Evolutionary conservation across 2,113 vertebrate species (phyloP).

Genomic region (Sinocyclocheilus rhinocerous): DNA sequence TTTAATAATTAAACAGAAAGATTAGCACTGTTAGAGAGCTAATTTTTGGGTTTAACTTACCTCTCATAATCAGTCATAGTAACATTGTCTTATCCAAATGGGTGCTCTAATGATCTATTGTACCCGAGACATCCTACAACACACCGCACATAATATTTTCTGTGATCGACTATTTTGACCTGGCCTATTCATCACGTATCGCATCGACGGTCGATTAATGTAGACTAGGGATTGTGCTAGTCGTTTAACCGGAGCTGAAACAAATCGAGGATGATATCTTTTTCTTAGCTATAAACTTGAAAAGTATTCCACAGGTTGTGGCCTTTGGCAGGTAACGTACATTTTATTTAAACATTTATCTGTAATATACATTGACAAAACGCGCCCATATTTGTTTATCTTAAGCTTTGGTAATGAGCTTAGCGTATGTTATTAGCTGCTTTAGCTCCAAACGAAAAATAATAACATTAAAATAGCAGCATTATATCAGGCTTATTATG

Average conservation of each 20-base stretch:
- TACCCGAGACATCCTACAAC: not conserved
- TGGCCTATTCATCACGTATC: not conserved
- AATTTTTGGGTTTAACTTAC: constrained; percentile 56
- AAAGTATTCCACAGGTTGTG: not conserved
- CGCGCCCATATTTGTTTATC: not conserved
- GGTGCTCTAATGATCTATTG: not conserved
- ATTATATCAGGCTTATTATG: not conserved
- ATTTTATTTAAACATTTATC: not conserved
- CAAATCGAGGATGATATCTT: not conserved
- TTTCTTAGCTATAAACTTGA: not conserved
- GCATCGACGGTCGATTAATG: constrained; percentile 29
- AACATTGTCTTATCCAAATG: constrained; percentile 53
- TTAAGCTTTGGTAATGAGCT: not conserved
- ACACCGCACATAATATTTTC: not conserved
- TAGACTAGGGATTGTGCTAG: constrained; percentile 31
- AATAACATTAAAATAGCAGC: not conserved
- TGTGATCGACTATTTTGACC: constrained; percentile 38
- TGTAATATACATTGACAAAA: not conserved
- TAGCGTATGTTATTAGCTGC: constrained; percentile 22
- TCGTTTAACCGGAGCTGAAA: not conserved
- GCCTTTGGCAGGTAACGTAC: constrained; percentile 45
- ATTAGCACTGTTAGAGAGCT: not conserved
- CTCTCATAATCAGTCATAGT: constrained; percentile 69
- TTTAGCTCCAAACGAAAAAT: constrained; percentile 4
- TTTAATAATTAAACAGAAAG: not conserved